These are phyloP conservation scores for Bolinopsis microptera DNA, from an alignment of 37 sponge, comb jelly and placozoan species.

Conservation along the genomic window DNA sequence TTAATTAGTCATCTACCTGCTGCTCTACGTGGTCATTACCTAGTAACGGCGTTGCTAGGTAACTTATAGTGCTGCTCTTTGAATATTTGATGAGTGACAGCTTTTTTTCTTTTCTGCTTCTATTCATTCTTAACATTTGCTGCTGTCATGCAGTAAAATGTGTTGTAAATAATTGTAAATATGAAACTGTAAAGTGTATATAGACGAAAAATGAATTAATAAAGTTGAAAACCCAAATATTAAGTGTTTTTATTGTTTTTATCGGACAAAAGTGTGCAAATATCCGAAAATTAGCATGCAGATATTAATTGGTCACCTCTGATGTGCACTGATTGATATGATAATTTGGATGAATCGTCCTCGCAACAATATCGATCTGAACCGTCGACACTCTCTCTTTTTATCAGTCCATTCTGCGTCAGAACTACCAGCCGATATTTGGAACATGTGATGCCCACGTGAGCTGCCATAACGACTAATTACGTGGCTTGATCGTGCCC, in stretches of 20 bases:
- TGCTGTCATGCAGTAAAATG: neutral
- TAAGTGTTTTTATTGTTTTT: neutral
- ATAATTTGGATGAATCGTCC: neutral
- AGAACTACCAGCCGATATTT: neutral
- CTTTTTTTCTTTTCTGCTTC: neutral
- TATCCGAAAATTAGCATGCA: neutral
- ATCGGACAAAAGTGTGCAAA: neutral
- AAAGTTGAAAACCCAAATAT: conserved; percentile 51
- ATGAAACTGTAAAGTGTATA: conserved; percentile 34
- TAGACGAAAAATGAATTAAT: conserved; percentile 34
- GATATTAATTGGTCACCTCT: no score
- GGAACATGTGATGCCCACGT: neutral
- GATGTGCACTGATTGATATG: neutral
- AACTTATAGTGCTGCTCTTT: neutral
- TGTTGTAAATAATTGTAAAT: conserved; percentile 50
- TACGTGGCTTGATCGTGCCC: no score
- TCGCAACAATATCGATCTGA: neutral
- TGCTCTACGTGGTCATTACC: no score
- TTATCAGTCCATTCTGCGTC: neutral
- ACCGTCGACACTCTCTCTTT: neutral
- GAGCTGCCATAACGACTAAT: no score
- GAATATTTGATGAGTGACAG: neutral
- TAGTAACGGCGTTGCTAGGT: no score
- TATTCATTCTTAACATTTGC: neutral
- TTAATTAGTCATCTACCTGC: neutral